Evolutionary conservation across 1,140 invertebrate genomes (phyloP).

Genomic region (Drosophila grimshawi): DNA sequence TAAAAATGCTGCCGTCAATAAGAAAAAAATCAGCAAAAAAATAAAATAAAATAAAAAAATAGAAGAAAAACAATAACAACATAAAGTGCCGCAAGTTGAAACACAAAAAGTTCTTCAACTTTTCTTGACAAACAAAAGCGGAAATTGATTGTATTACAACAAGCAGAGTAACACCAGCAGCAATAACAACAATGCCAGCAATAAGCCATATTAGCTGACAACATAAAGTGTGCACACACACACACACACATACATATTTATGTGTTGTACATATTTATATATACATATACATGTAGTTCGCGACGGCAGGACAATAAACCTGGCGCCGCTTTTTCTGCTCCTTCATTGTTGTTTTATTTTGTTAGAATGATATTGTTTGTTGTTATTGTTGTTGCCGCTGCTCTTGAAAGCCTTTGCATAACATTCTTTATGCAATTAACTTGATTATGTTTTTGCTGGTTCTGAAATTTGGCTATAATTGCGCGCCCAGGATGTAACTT

Average conservation of each 20-base stretch:
- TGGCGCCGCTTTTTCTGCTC: conserved; percentile 58
- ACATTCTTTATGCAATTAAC: conserved; percentile 74
- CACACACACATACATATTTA: conserved; percentile 14
- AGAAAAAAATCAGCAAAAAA: conserved; percentile 22
- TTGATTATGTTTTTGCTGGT: conserved; percentile 79
- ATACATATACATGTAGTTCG: conserved; percentile 17
- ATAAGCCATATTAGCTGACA: conserved; percentile 44
- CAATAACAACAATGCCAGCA: conserved; percentile 7
- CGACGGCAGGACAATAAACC: conserved; percentile 64
- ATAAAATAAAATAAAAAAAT: conserved; percentile 14
- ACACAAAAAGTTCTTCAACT: conserved; percentile 53
- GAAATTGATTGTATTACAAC: conserved; percentile 80
- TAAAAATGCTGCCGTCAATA: conserved; percentile 48
- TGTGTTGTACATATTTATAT: not conserved
- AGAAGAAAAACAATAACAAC: conserved; percentile 35
- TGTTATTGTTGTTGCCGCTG: conserved; percentile 17
- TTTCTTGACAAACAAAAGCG: conserved; percentile 80
- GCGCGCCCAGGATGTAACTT: conserved; percentile 43
- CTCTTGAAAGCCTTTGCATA: conserved; percentile 40
- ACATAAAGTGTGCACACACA: conserved; percentile 52
- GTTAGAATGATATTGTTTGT: not conserved
- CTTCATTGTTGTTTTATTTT: conserved; percentile 7
- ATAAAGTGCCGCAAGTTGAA: conserved; percentile 57
- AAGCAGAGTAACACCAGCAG: conserved; percentile 26
- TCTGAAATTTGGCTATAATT: conserved; percentile 70